These are phyloP conservation scores for Carollia perspicillata DNA, from an alignment of 2,113 vertebrate species.

Conservation along the genomic window DNA sequence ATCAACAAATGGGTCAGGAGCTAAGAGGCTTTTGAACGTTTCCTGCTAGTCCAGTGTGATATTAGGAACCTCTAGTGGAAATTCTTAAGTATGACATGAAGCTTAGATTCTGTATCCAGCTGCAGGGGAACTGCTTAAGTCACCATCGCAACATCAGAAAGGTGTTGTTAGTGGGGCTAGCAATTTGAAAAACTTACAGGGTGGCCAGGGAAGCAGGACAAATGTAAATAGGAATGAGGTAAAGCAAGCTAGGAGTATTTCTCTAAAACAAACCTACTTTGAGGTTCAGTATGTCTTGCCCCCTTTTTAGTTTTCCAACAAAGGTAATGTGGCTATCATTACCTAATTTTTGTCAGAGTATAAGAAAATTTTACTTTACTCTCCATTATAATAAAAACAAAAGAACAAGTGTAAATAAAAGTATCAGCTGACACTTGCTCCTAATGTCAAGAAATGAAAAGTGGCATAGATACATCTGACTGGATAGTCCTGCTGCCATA, in stretches of 20 bases:
- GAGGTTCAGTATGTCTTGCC: not conserved
- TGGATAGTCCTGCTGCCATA: not conserved
- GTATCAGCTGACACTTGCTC: not conserved
- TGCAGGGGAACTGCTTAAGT: not conserved
- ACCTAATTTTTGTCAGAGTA: not conserved
- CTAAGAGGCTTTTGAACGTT: not conserved
- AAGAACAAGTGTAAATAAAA: not conserved
- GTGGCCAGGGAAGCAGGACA: not conserved
- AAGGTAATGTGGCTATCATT: not conserved
- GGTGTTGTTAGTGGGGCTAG: not conserved
- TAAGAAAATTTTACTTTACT: slow-evolving; percentile 8
- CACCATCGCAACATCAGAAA: not conserved
- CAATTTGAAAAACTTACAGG: not conserved
- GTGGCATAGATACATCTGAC: not conserved
- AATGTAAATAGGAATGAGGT: not conserved
- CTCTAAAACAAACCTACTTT: not conserved
- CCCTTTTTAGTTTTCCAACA: not conserved
- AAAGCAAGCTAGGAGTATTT: not conserved
- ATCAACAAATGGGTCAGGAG: not conserved
- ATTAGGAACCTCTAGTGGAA: slow-evolving; percentile 49
- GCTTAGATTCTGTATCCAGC: not conserved
- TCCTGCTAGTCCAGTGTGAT: not conserved
- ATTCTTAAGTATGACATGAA: not conserved
- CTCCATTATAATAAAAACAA: slow-evolving; percentile 14
- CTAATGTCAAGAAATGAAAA: not conserved